Evolutionary conservation across 2,888 invertebrate genomes (phyloP), one percentile per base, ranked within the genome.

Genomic region (Heliconius ismenius): DNA sequence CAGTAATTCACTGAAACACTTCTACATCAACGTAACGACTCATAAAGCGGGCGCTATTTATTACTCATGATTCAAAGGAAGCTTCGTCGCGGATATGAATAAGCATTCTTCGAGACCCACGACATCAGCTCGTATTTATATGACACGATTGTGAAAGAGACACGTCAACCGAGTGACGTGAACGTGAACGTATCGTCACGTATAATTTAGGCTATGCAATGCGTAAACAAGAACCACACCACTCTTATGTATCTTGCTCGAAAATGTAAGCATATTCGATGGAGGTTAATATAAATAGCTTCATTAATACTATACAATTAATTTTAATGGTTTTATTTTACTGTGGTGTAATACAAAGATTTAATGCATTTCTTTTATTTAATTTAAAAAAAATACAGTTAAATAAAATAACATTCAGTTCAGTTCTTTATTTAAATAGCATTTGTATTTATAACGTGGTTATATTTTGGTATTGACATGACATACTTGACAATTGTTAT

Each of bases 141-240:
- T 32, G 77, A 73, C 64, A 78, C 69, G 36, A 39, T 54, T 76
- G 39, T 72, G n/a, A 65, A 28, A 36, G 54, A 75, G 58, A 70
- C 26, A 81, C 83, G 83, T 84, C 82, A 82, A 81, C 76, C 75
- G 76, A 77, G 81, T 85, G 83, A 85, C 86, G 86, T 83, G 83
- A 81, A 81, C 80, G 80, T 81, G 80, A 80, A 83, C 81, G 80
- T 84, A 82, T 88, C 88, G 86, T 87, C 88, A 86, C 84, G 78
- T 80, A 82, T 86, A 86, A 89, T 87, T 88, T 81, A 78, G 86
- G 84, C 69, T 58, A 18, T 49, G 18, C 49, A 18, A 76, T 79
- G 77, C 78, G 81, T 86, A 86, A 88, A 88, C 85, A 28, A 39
- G 43, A 49, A 28, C 18, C 49, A 49, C 4, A 10, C 26, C 18